Evolutionary conservation across 1,140 invertebrate species (phyloP).

Genomic region (Kradibia gibbosae): DNA sequence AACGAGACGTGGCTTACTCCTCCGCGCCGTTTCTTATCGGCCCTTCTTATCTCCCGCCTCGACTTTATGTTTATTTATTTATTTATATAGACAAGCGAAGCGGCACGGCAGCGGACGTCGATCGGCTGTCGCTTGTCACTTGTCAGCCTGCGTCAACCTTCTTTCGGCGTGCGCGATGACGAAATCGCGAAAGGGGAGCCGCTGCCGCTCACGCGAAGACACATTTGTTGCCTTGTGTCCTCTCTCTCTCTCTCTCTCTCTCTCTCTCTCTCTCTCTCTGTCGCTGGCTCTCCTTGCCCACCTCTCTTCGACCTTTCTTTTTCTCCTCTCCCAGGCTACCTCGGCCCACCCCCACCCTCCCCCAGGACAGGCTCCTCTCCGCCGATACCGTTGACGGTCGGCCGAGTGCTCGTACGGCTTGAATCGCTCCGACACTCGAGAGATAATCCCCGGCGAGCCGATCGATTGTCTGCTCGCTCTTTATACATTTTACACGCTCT

Average conservation of each 20-base stretch:
- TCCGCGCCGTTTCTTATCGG: conserved; percentile 38
- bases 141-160: conserved; percentile 37
- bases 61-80: conserved; percentile 14
- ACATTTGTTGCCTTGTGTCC: not conserved
- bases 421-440: not conserved
- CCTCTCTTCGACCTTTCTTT: not conserved
- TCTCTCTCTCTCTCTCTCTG: no score
- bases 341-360: not conserved
- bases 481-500: not conserved
- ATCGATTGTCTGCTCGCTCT: conserved; percentile 3
- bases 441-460: conserved; percentile 8
- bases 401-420: not conserved
- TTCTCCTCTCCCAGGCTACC: not conserved
- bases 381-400: not conserved
- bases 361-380: no score
- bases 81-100: conserved; percentile 10
- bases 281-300: not conserved
- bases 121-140: conserved; percentile 41
- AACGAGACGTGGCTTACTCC: conserved; percentile 40
- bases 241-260: no score
- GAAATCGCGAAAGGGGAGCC: conserved; percentile 30
- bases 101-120: conserved; percentile 7
- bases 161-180: conserved; percentile 36
- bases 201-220: not conserved
- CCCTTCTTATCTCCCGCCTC: conserved; percentile 32